Conservation (phyloP, 2,888 invertebrate genomes). For the Cheilosia vulpina region DNA sequence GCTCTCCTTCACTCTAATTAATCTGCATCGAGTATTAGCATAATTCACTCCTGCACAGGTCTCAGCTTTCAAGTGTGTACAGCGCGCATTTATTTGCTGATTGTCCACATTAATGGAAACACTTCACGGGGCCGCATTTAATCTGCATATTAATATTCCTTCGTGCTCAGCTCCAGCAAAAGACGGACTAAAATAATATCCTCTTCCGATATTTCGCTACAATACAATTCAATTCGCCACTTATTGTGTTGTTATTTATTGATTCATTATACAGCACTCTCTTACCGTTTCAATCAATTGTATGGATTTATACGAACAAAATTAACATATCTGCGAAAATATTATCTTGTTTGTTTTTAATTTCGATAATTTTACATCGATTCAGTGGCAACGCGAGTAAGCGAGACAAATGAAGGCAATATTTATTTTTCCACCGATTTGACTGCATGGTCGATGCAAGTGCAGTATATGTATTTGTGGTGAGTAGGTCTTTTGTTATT, state of each 20-base stretch:
- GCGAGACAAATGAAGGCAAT: background rate
- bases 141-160: conserved; percentile 51
- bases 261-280: conserved; percentile 56
- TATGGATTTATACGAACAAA: conserved; percentile 27
- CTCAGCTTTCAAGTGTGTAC: no score
- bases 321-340: conserved; percentile 61
- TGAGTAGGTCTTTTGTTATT: no score
- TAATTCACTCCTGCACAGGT: background rate
- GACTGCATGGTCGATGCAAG: no score
- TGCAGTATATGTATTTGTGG: no score
- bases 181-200: conserved; percentile 20
- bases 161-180: conserved; percentile 5
- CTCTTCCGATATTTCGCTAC: conserved; percentile 9
- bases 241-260: conserved; percentile 52
- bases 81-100: background rate
- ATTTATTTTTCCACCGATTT: background rate
- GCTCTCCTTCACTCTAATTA: background rate
- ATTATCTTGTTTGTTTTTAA: conserved; percentile 80
- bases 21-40: background rate
- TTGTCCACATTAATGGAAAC: conserved; percentile 48
- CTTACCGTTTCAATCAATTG: conserved; percentile 39
- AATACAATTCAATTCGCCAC: conserved; percentile 23
- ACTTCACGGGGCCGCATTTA: conserved; percentile 46
- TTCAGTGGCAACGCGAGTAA: conserved; percentile 1
- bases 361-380: conserved; percentile 79